phyloP scores from a whole-genome alignment of 2,113 vertebrate genomes.

The Atherinomorus stipes region DNA sequence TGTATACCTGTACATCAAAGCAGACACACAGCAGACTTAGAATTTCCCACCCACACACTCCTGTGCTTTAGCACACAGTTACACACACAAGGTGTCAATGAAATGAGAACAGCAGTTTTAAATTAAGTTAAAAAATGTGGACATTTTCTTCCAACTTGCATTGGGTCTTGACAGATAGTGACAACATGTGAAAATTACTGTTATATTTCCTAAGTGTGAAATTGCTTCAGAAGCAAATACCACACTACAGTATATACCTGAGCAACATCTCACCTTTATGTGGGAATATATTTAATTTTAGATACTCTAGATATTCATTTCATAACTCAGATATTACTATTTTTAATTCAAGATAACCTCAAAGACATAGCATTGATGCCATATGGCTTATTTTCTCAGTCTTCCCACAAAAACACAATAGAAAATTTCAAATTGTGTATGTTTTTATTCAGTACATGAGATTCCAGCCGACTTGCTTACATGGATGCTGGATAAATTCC shows the following conservation, averaged over 20 bases:
- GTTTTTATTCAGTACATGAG: too few species aligned
- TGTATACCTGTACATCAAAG: conserved; percentile 3
- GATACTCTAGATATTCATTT: not conserved
- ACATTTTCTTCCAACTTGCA: conserved; percentile 1
- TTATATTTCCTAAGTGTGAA: not conserved
- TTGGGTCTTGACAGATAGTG: conserved; percentile 23
- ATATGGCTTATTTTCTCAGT: conserved; percentile 6
- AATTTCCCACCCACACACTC: conserved; percentile 37
- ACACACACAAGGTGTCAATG: conserved; percentile 20
- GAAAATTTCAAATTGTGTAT: too few species aligned
- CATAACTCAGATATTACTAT: not conserved
- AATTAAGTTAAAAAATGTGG: not conserved
- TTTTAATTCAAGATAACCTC: not conserved
- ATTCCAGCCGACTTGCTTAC: too few species aligned
- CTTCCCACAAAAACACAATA: not conserved
- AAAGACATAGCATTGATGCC: not conserved
- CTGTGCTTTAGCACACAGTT: conserved; percentile 18
- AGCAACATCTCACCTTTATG: not conserved
- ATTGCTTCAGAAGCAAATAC: not conserved
- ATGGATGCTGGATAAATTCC: too few species aligned
- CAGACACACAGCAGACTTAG: conserved; percentile 8
- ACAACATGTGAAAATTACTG: not conserved
- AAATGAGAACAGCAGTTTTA: conserved; percentile 23
- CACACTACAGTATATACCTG: not conserved
- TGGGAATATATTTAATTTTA: not conserved